Evolutionary conservation across 2,113 vertebrate genomes (phyloP), one percentile per base, ranked within the genome.

Genomic region (Megalops atlanticus): DNA sequence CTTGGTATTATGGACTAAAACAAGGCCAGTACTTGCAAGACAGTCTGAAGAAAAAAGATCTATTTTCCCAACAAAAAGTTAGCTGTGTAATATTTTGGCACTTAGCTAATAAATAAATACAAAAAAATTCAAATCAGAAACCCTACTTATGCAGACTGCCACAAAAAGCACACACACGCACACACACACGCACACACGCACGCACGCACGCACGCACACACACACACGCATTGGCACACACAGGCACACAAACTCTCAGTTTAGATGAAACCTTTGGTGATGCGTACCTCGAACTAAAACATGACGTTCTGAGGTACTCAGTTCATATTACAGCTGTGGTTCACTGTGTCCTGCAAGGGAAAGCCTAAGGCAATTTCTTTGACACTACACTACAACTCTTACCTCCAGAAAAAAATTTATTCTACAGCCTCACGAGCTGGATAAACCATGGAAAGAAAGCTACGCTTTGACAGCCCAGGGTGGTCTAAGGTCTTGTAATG

Each of bases 331-430:
- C 77, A 27, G 69, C 73, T 74, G 74, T 39, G 81, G 83, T 81
- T 84, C 81, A 82, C 84, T 76, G 75, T 77, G 82, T 73, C 86
- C 36, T 79, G 83, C 82, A 74, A 69, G 64, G 85, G 85, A 81
- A 84, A 91, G 83, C 69, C 87, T 90, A 92, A 91, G 89, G 89
- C 90, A 90, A 87, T 86, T 90, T 82, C 85, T 78, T 45, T 83
- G 84, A 43, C 36, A 49, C 82, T 21, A 54, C 81, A 85, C 86
- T 45, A 69, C 83, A 84, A 84, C 54, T 86, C 43, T 81, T 77
- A 89, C 87, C 76, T 78, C 80, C 69, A 69, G 77, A 52, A 70
- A 79, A 86, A 72, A 81, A 83, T n/a, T n/a, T 21, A 33, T 39
- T 8, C 18, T 39, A 74, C 16, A 38, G 8, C 3, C 10, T 40